These are phyloP conservation scores for Hemithea aestivaria DNA, from an alignment of 2,888 invertebrate species.

Conservation along the genomic window DNA sequence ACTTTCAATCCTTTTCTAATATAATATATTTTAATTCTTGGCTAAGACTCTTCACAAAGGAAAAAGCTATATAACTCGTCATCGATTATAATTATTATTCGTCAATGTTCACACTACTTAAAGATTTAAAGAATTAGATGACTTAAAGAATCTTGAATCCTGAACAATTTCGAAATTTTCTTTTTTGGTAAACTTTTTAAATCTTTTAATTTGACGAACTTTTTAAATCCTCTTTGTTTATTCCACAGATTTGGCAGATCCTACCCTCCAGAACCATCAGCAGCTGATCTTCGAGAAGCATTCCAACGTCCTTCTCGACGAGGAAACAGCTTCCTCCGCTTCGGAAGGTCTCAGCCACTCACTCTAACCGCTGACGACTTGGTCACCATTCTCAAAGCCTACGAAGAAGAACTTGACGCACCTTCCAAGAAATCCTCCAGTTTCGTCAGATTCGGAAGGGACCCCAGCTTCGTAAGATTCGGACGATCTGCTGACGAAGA, in stretches of 20 bases:
- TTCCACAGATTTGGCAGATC: slow-evolving; percentile 63
- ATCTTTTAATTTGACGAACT: no score
- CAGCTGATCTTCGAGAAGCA: slow-evolving; percentile 59
- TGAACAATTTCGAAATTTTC: no score
- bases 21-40: no score
- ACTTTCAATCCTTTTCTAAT: no score
- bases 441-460: slow-evolving; percentile 64
- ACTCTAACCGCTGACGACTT: slow-evolving; percentile 60
- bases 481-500: slow-evolving; percentile 61
- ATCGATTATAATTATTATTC: no score
- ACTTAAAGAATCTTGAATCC: no score
- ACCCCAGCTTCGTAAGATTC: slow-evolving; percentile 71
- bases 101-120: no score
- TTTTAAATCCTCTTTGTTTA: slow-evolving; percentile 1
- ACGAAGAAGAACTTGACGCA: slow-evolving; percentile 60
- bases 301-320: slow-evolving; percentile 52
- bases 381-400: slow-evolving; percentile 53
- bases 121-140: no score
- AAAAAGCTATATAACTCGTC: no score
- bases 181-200: no score
- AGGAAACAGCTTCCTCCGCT: slow-evolving; percentile 65
- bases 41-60: no score
- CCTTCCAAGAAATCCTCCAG: slow-evolving; percentile 55
- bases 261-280: slow-evolving; percentile 61
- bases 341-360: slow-evolving; percentile 62